Evolutionary conservation across 1,140 invertebrate species (phyloP), one percentile per base, ranked within the genome.

Genomic region (Pissodes strobi): DNA sequence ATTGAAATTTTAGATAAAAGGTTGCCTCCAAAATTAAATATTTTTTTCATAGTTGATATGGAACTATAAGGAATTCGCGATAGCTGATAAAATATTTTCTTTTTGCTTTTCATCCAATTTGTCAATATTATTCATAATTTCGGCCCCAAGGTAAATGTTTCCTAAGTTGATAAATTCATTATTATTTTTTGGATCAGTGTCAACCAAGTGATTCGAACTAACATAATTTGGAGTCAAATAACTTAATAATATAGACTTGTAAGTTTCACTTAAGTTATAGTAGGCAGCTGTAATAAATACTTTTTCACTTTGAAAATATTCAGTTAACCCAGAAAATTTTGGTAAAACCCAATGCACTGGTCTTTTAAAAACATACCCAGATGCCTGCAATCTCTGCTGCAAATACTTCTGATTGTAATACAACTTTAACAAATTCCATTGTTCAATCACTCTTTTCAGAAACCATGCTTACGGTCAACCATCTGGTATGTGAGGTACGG

Each of bases 291-390:
- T 15, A 21, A 62, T 62, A 3, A 62, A 13, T 2, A 62, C 59
- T 19, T 21, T 6, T 49, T 64, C 62, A 38, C 2, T 45, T 64
- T 64, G 53, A 52, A 64, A 64, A 49, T 58, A 64, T 46, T 25
- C 23, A 46, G 38, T 58, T 12, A 58, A 21, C 15, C 46, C 5
- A 9, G 58, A 30, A 58, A 58, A 57, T 39, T 64, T 57, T 18
- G 48, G 0, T 9, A 63, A 45, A 53, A 63, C n/a, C 60, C 30
- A 63, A 13, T 62, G 46, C 17, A 63, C 18, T 48, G 18, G 19
- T 17, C 45, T 48, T 8, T 48, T 48, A 4, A 5, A 4, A 21
- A 48, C 13, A 21, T 2, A 3, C 18, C 18, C 19, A n/a, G 45
- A 48, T 48, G 45, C 38, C 19, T 18, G 43, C 27, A 60, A 48